A percentile compares a stretch with the other conserved stretches of the same genome.
Evolutionary conservation across 2,888 invertebrate genomes (phyloP).

Genomic region (Catonia carolina): DNA sequence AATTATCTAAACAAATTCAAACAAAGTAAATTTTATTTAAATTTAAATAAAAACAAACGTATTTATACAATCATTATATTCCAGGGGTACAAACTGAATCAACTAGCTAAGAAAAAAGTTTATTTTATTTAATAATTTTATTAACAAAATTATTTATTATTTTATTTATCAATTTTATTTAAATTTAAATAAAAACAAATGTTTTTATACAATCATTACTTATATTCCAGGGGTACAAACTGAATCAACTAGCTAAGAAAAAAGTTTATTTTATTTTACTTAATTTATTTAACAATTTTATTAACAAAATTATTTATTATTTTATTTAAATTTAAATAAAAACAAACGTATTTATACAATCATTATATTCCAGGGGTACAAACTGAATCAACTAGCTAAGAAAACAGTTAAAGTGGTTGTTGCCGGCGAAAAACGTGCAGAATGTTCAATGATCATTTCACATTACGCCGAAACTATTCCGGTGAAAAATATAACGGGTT

Average conservation of each 20-base stretch:
- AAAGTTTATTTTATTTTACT: no score
- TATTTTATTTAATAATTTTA: no score
- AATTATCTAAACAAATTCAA: no score
- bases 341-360: slow-evolving; percentile 8
- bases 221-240: neutral
- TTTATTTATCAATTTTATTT: no score
- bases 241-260: neutral
- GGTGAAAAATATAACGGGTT: slow-evolving; percentile 9
- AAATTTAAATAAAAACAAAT: slow-evolving; percentile 3
- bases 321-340: slow-evolving; percentile 3
- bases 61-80: slow-evolving; percentile 9
- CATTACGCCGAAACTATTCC: slow-evolving; percentile 5
- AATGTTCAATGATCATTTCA: slow-evolving; percentile 3
- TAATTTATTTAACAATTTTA: no score
- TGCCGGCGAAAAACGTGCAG: neutral
- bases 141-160: no score
- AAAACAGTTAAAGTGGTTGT: slow-evolving; percentile 5
- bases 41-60: slow-evolving; percentile 6
- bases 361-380: slow-evolving; percentile 1
- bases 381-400: neutral
- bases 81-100: neutral
- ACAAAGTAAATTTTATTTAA: no score
- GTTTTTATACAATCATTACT: slow-evolving; percentile 12
- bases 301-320: no score
- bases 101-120: neutral